Evolutionary conservation across 2,888 invertebrate species (phyloP), one percentile per base, ranked within the genome.

Genomic region (Phortica okadai): DNA sequence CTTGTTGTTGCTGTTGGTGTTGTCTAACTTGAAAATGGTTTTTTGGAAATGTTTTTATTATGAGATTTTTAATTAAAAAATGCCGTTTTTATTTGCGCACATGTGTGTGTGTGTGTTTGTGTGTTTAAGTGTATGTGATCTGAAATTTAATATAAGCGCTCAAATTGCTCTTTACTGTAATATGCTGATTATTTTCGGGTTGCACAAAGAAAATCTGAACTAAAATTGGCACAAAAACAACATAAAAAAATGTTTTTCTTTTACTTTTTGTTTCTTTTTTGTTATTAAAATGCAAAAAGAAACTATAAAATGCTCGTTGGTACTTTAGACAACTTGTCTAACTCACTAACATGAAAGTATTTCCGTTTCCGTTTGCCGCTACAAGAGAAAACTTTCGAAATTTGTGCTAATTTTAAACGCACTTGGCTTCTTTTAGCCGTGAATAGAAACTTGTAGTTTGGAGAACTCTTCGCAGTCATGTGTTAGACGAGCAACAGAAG

Each of bases 351-450:
- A 11, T 8, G 50, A 74, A 82, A 80, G 81, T 87, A 83, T 80
- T 87, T 85, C 85, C 87, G 84, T 81, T 87, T 85, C 85, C 84
- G 82, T 62, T 74, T 78, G 66, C 6, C 21, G 25, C 16, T 75
- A 85, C 85, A 87, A 81, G 87, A 82, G 81, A 85, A 85, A 85
- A 85, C 85, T 85, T 87, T 85, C 83, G 84, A 82, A 82, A 80
- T 79, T 86, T 82, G 79, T 81, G 81, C 80, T 79, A 78, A 33
- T 33, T 33, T 33, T 33, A 33, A 33, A 83, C 79, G 78, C 59
- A 67, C 73, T 67, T 72, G 41, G 74, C 50, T 50, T 14, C 74
- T 66, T 75, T 79, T 78, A 54, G 50, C 56, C 64, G 11, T 64
- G 69, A 42, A n/a, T 25, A 44, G 42, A 66, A 66, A 33, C 33